These are phyloP conservation scores for Saccostrea cuccullata DNA, from an alignment of 1,140 invertebrate species.

Conservation along the genomic window DNA sequence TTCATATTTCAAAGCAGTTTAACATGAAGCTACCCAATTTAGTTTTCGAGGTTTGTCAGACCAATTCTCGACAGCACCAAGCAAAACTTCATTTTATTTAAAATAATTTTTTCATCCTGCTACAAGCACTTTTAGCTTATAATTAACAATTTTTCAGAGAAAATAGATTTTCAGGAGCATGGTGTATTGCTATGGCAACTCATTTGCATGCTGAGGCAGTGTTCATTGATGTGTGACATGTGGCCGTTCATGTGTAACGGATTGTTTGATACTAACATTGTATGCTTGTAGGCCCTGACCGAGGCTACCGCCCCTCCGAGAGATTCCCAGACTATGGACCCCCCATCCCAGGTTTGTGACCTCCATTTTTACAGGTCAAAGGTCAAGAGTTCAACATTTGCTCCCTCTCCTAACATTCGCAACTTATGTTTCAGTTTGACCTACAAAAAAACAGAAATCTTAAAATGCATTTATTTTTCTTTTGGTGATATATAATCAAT, in stretches of 20 bases:
- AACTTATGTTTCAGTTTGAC: not conserved
- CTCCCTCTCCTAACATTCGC: not conserved
- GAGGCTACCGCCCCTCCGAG: not conserved
- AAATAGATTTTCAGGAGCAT: conserved; percentile 3
- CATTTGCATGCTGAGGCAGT: conserved; percentile 1
- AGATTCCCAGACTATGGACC: not conserved
- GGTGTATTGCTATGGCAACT: conserved; percentile 3
- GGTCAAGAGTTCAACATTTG: not conserved
- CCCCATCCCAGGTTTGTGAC: conserved; percentile 12
- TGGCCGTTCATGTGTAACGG: not conserved
- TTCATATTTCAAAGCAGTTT: too few relatives aligned
- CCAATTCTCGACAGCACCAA: too few relatives aligned
- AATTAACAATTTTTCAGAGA: not conserved
- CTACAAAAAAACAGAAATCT: not conserved
- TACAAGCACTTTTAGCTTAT: not conserved
- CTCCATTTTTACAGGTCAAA: not conserved
- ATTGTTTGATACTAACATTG: conserved; percentile 31
- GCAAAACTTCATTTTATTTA: too few relatives aligned
- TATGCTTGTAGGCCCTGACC: conserved; percentile 8
- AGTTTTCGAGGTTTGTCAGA: too few relatives aligned
- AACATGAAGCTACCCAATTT: too few relatives aligned
- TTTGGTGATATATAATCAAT: not conserved
- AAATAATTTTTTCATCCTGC: not conserved
- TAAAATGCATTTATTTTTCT: not conserved
- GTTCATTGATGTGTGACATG: not conserved